These are phyloP conservation scores for Xiphorhynchus elegans DNA, from an alignment of 2,113 vertebrate genomes.

Conservation along the genomic window DNA sequence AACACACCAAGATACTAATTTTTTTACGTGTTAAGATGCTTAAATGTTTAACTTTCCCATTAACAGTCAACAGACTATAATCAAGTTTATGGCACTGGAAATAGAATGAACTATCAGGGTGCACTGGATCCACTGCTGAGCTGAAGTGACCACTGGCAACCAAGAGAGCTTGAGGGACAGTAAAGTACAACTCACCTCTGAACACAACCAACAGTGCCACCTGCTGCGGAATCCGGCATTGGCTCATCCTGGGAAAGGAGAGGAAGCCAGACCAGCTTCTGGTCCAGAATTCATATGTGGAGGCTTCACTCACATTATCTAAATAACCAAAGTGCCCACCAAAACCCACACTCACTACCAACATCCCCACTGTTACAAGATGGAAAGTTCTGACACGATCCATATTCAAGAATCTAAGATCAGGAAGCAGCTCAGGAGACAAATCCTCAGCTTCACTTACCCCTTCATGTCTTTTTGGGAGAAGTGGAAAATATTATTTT, in stretches of 20 bases:
- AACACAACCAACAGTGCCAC: conserved; percentile 32
- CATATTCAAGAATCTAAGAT: neutral
- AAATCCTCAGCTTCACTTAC: neutral
- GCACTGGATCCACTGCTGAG: neutral
- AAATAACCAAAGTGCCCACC: neutral
- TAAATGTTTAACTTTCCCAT: neutral
- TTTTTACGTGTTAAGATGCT: neutral
- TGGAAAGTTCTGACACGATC: neutral
- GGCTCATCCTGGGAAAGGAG: neutral
- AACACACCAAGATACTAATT: neutral
- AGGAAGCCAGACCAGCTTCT: neutral
- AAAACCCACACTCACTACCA: neutral
- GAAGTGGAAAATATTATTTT: neutral
- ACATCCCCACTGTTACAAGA: neutral
- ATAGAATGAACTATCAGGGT: neutral
- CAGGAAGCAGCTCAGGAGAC: neutral
- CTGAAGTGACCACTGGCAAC: neutral
- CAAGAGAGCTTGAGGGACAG: neutral
- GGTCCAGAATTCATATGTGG: neutral
- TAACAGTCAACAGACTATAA: neutral
- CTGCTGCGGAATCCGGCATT: neutral
- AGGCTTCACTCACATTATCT: neutral
- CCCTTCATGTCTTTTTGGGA: neutral
- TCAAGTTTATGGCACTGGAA: neutral
- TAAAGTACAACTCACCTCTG: neutral